Evolutionary conservation across 2,113 vertebrate genomes (phyloP), one percentile per base, ranked within the genome.

Genomic region (Asarcornis scutulata): DNA sequence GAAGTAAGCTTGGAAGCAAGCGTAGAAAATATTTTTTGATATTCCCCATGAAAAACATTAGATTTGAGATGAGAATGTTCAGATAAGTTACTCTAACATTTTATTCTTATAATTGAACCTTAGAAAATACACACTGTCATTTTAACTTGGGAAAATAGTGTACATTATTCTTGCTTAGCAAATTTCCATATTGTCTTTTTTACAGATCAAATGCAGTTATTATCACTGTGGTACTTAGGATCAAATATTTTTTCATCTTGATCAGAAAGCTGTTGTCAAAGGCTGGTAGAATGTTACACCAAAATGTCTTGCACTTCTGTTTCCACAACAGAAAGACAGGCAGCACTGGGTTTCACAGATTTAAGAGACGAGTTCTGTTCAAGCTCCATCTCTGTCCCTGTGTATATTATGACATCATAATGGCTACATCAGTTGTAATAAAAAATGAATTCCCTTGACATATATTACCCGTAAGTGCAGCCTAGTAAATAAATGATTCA

Each of bases 401-500:
- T 76, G 60, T 68, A 40, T 90, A 89, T 96, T 95, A 89, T 96
- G 86, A 97, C 84, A 97, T 89, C 91, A 95, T 96, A 97, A 83
- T 90, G 80, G 91, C 96, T 95, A 95, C 77, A 96, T 93, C 78
- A 94, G 66, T 71, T 92, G n/a, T 80, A 96, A 96, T 91, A 93
- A 97, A 97, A 95, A 97, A 92, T 85, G 25, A 96, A 93, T 95
- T 86, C 81, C 92, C 89, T 85, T 86, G 95, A 92, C 89, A 97
- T 88, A 79, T 83, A 93, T 95, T 97, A 96, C 62, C 95, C 89
- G 14, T 92, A 97, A 97, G 77, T 95, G 86, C 74, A 91, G 32
- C 3, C 1, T 53, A 96, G 79, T 92, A 96, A 97, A 97, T 97
- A 97, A 96, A 96, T 97, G 94, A 96, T 93, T 97, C 86, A 95